Evolutionary conservation across 2,888 invertebrate species (phyloP).

Genomic region (Crossocerus cetratus): DNA sequence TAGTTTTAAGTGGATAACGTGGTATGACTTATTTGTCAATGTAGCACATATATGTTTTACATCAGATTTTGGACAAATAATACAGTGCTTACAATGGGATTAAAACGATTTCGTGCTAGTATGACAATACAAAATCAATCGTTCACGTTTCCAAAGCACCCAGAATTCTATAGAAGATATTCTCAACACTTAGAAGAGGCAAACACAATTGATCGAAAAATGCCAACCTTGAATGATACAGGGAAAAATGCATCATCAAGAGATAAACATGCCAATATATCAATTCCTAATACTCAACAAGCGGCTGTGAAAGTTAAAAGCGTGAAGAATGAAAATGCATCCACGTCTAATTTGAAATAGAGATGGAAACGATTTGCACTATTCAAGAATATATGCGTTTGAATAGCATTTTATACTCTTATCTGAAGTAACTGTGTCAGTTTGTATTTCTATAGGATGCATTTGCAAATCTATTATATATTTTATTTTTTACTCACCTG

Average conservation of each 20-base stretch:
- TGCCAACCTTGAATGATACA: too few relatives aligned
- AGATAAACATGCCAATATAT: too few relatives aligned
- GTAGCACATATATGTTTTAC: not conserved
- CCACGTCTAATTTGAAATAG: too few relatives aligned
- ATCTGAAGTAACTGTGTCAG: not conserved
- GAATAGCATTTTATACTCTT: too few relatives aligned
- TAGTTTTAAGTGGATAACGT: not conserved
- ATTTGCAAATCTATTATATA: not conserved
- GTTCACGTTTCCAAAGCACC: slow-evolving; percentile 7
- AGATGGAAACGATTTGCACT: too few relatives aligned
- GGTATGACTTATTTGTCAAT: not conserved
- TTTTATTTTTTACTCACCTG: slow-evolving; percentile 81
- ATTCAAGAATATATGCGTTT: too few relatives aligned
- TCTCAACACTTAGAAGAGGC: too few relatives aligned
- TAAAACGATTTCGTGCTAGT: slow-evolving; percentile 78
- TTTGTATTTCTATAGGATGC: not conserved
- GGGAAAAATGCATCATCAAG: too few relatives aligned
- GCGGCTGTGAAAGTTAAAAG: too few relatives aligned
- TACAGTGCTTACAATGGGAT: slow-evolving; percentile 56
- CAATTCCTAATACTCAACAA: too few relatives aligned
- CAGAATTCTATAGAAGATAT: slow-evolving; percentile 55
- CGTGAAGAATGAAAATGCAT: too few relatives aligned
- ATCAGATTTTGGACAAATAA: slow-evolving; percentile 5
- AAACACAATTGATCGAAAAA: too few relatives aligned
- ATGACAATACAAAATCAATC: slow-evolving; percentile 59